Evolutionary conservation across 2,888 invertebrate genomes (phyloP).

Genomic region (Eurois occulta): DNA sequence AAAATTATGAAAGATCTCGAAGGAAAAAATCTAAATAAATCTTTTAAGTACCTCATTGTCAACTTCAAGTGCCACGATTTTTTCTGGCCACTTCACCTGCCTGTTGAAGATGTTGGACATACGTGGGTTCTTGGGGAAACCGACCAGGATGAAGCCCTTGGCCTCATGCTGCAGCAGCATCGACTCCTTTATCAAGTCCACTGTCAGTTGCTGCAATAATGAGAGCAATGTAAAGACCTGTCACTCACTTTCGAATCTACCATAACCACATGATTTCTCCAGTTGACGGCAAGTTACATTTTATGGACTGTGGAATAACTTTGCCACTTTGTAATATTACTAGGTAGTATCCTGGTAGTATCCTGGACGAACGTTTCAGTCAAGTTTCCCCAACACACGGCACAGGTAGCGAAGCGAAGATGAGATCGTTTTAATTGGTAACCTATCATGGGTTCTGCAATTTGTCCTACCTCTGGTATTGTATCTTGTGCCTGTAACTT

Average conservation of each 20-base stretch:
- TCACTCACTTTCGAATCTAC: neutral
- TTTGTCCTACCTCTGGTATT: conserved; percentile 82
- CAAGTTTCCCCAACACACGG: neutral
- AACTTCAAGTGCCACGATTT: conserved; percentile 86
- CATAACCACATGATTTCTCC: neutral
- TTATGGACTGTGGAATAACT: neutral
- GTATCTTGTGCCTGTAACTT: conserved; percentile 84
- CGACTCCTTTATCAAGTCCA: conserved; percentile 90
- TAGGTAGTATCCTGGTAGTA: too few relatives aligned
- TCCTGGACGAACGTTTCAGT: neutral
- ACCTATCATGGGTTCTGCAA: neutral
- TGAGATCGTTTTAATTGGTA: neutral
- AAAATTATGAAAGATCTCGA: neutral
- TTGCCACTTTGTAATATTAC: neutral
- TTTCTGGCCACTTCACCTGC: conserved; percentile 88
- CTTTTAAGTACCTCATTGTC: conserved; percentile 81
- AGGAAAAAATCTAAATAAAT: neutral
- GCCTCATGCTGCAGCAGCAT: conserved; percentile 86
- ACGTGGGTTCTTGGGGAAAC: conserved; percentile 89
- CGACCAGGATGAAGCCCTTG: conserved; percentile 89
- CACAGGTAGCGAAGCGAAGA: too few relatives aligned
- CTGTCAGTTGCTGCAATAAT: conserved; percentile 85
- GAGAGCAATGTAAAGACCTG: neutral
- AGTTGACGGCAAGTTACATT: neutral
- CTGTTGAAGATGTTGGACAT: conserved; percentile 87